Percentiles rank a stretch among this genome's conserved stretches.
These are phyloP conservation scores for Megaceryle maxima DNA, from an alignment of 2,113 vertebrate genomes.

Conservation along the genomic window DNA sequence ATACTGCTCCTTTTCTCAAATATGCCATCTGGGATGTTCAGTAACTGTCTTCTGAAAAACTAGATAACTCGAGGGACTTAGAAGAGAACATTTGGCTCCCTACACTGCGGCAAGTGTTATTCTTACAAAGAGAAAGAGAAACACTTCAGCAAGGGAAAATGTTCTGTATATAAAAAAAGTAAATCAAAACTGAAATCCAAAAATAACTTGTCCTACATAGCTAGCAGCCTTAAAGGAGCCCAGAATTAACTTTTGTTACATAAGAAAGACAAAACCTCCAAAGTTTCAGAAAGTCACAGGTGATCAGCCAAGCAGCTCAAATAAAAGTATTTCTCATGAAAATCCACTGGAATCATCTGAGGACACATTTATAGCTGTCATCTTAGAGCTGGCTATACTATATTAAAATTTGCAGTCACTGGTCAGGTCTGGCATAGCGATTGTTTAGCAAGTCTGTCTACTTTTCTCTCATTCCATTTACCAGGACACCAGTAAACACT, in stretches of 20 bases:
- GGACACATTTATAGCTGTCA: background rate
- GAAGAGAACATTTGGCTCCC: constrained; percentile 19
- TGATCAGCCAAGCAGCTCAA: background rate
- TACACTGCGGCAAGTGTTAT: background rate
- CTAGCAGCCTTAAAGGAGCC: background rate
- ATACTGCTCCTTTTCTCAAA: background rate
- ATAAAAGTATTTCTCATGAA: background rate
- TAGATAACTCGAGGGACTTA: background rate
- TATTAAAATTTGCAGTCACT: background rate
- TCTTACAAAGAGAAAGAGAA: constrained; percentile 34
- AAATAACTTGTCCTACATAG: constrained; percentile 65
- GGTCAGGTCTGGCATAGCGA: background rate
- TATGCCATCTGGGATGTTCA: constrained; percentile 6
- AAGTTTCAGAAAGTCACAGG: background rate
- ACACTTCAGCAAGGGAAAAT: background rate
- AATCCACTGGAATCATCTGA: background rate
- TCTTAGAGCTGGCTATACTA: background rate
- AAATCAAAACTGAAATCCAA: background rate
- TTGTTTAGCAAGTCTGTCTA: background rate
- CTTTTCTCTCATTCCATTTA: background rate
- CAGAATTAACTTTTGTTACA: background rate
- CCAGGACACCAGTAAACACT: background rate
- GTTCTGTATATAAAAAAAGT: background rate
- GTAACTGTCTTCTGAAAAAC: constrained; percentile 7
- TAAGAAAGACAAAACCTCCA: background rate